phyloP scores from a whole-genome alignment of 2,888 invertebrate species.

The Eueremaeus valkanovi region DNA sequence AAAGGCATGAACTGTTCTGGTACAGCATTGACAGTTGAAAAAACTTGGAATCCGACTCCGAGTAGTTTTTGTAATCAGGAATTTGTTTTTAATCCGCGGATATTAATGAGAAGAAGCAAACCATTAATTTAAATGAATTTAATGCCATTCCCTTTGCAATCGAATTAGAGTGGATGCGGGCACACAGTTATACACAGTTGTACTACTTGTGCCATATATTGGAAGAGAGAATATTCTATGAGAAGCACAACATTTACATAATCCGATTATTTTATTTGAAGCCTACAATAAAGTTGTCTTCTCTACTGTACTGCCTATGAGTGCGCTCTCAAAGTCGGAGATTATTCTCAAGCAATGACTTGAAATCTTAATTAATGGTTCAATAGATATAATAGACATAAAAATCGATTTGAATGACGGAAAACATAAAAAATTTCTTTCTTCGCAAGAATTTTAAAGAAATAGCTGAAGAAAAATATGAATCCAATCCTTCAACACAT shows the following conservation, averaged over 20 bases:
- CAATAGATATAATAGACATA: conserved; percentile 26
- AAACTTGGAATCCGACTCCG: no score
- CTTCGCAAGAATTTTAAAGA: background rate
- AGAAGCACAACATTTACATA: conserved; percentile 20
- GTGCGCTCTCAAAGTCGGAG: background rate
- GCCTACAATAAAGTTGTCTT: conserved; percentile 11
- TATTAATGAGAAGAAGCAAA: conserved; percentile 33
- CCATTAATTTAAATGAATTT: conserved; percentile 33
- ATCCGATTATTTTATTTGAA: conserved; percentile 22
- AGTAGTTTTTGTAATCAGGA: background rate
- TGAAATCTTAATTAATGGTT: conserved; percentile 35
- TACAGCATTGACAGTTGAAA: no score
- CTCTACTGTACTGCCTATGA: background rate
- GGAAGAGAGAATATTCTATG: background rate
- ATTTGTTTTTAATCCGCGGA: background rate
- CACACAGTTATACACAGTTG: background rate
- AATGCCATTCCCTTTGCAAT: background rate
- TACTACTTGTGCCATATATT: no score
- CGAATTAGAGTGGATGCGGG: background rate
- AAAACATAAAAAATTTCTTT: background rate
- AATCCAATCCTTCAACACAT: background rate
- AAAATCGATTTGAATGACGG: conserved; percentile 6
- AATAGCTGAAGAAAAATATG: background rate
- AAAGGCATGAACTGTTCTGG: no score
- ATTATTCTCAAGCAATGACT: conserved; percentile 14